A percentile compares a stretch with the other conserved stretches of the same genome.
Conservation (phyloP, 2,888 invertebrate species). For the Phoronis australis region DNA sequence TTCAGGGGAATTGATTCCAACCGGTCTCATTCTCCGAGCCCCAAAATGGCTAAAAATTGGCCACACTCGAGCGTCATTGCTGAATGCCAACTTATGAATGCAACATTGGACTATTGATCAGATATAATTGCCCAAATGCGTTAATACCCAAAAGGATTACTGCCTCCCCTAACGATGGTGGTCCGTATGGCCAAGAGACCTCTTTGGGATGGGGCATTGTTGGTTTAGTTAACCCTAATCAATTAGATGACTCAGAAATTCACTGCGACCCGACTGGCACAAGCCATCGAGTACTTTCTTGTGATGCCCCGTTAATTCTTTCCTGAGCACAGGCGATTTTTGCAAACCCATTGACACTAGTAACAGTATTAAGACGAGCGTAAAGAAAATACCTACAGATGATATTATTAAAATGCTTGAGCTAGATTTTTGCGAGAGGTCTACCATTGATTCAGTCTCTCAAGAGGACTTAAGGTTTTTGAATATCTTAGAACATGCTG, state of each 20-base stretch:
- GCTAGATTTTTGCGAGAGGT: not conserved
- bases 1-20: slow-evolving; percentile 13
- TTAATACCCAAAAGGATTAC: slow-evolving; percentile 9
- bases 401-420: not conserved
- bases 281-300: no score
- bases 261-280: no score
- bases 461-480: not conserved
- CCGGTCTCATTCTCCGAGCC: slow-evolving; percentile 9
- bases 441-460: not conserved
- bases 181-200: slow-evolving; percentile 8
- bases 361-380: no score
- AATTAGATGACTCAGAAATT: no score
- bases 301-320: no score
- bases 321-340: no score
- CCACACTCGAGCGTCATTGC: not conserved
- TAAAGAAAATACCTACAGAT: no score
- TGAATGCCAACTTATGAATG: not conserved
- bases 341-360: no score
- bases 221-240: slow-evolving; percentile 1
- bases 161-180: slow-evolving; percentile 4
- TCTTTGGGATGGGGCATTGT: slow-evolving; percentile 13
- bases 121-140: slow-evolving; percentile 5
- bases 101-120: slow-evolving; percentile 5
- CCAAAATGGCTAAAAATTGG: slow-evolving; percentile 2
- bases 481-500: not conserved